phyloP scores from a whole-genome alignment of 2,113 vertebrate species.

The Excalfactoria chinensis region DNA sequence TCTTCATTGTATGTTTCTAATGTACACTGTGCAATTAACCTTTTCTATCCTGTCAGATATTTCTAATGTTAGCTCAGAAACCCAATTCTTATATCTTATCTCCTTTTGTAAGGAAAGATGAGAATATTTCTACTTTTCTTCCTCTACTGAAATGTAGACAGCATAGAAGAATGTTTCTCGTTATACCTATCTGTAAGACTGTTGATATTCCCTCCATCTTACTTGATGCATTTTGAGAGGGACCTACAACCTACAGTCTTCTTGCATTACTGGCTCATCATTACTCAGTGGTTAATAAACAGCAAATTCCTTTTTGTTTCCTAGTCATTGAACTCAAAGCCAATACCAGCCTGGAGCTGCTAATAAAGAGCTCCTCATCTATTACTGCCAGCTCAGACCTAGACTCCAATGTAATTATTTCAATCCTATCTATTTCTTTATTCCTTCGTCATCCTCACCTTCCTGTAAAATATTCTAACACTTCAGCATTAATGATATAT shows the following conservation, averaged over 20 bases:
- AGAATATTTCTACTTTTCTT: not conserved
- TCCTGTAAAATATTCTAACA: not conserved
- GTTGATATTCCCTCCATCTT: not conserved
- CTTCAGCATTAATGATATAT: not conserved
- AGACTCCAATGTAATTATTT: conserved; percentile 11
- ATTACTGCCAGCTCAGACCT: not conserved
- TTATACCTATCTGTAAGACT: not conserved
- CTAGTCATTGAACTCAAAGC: not conserved
- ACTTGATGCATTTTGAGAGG: not conserved
- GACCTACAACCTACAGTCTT: not conserved
- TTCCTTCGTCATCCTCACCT: not conserved
- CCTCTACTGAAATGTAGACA: not conserved
- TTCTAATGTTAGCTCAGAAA: not conserved
- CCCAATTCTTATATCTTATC: not conserved
- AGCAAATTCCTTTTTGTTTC: not conserved
- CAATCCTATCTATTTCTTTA: not conserved
- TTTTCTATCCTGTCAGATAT: not conserved
- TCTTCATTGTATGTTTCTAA: not conserved
- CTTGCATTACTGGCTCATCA: not conserved
- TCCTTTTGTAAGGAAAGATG: not conserved
- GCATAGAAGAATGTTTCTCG: not conserved
- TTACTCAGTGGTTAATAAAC: not conserved
- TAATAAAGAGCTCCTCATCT: not conserved
- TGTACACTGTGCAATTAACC: not conserved
- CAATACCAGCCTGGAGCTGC: not conserved